Conservation (phyloP, 2,888 invertebrate genomes). For the Agapostemon virescens region DNA sequence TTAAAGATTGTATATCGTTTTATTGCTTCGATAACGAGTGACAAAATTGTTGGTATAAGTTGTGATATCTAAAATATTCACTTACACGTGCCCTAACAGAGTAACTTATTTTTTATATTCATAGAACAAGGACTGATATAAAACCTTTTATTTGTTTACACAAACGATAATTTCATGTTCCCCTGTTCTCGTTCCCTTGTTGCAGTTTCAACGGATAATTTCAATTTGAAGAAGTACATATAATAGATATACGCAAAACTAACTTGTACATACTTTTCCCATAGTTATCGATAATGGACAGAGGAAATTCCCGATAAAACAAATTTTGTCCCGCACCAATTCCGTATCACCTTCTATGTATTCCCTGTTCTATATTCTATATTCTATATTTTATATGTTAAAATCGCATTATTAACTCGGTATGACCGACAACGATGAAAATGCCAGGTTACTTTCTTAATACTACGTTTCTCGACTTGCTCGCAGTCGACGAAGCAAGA, state of each 20-base stretch:
- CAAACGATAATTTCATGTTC: neutral
- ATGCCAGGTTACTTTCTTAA: conserved; percentile 3
- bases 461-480: neutral
- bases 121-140: conserved; percentile 49
- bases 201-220: conserved; percentile 8
- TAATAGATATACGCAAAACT: neutral
- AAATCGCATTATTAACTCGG: conserved; percentile 20
- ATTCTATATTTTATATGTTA: conserved; percentile 15
- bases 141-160: conserved; percentile 16
- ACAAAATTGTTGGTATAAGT: conserved; percentile 26
- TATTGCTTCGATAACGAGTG: conserved; percentile 43
- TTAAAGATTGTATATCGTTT: conserved; percentile 35
- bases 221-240: neutral
- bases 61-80: conserved; percentile 35
- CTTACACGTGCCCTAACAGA: conserved; percentile 32
- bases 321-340: conserved; percentile 37
- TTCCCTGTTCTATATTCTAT: conserved; percentile 4
- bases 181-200: neutral
- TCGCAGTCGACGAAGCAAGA: neutral
- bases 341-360: too few species aligned
- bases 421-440: neutral
- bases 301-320: conserved; percentile 21
- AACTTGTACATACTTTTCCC: neutral
- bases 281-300: conserved; percentile 27
- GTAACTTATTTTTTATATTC: conserved; percentile 51